Base-by-base conservation (phyloP, 2,113 vertebrate species). In the Engystomops pustulosus region DNA sequence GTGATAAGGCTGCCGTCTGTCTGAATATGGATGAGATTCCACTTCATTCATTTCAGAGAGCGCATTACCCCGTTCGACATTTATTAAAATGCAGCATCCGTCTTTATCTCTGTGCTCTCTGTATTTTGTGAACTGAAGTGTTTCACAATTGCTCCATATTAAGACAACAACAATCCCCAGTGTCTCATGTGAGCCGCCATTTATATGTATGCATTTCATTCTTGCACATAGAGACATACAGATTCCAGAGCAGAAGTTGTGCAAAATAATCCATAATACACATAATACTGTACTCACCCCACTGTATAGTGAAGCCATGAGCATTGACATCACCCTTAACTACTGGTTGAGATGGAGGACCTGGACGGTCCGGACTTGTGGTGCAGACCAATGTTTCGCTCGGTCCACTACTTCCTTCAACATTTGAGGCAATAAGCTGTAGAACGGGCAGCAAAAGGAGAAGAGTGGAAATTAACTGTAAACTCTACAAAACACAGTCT, bases 371-470 rank as follows among this genome's bases (percentile, higher is more conserved):
- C 0, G 97, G 96, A 77, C 95, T 97, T 27, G 98, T 99, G 82
- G 96, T 97, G 87, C 97, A 99, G 65, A 98, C 95, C 89, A 99
- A 79, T 82, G 98, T 92, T 89, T 99, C 97, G 0, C 98, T 99
- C 18, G 98, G 97, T 88, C 94, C 96, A 90, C 97, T 99, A 81
- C 91, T 95, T 86, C 97, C 97, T 93, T 99, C 98, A 91, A 93
- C 89, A 7, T 97, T 99, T 47, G 96, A 97, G 68, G 95, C 96
- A 81, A 95, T 96, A 86, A 99, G 95, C 98, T 99, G 89, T 3
- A 90, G 80, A 87, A 12, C 62, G 20, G 69, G 87, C 2, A 68
- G n/a, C 14, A 23, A 62, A 14, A 74, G 25, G 4, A 30, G 11
- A 36, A 53, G 20, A 30, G n/a, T 18, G 4, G 38, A 5, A 41